These are phyloP conservation scores for Ariolimax columbianus DNA, from an alignment of 2,888 invertebrate species.

Conservation along the genomic window DNA sequence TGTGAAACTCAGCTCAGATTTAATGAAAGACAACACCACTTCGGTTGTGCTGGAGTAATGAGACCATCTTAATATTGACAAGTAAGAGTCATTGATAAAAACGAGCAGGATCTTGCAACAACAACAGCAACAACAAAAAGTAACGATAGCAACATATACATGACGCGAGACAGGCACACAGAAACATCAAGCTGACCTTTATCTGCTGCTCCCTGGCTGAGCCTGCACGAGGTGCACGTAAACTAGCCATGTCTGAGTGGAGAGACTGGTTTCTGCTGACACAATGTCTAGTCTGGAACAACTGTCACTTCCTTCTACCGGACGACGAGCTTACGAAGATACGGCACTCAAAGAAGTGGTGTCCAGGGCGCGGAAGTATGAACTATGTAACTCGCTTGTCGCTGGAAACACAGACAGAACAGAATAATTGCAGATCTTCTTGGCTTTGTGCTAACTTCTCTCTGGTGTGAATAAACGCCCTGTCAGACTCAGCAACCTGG, in stretches of 20 bases:
- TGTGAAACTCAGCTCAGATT: too few species aligned
- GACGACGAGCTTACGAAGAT: neutral
- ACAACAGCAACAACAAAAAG: too few species aligned
- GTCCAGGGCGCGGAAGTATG: neutral
- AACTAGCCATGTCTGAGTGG: conserved; percentile 25
- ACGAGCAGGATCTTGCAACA: neutral
- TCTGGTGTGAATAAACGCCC: neutral
- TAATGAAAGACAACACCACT: too few species aligned
- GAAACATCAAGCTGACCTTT: conserved; percentile 13
- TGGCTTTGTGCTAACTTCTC: neutral
- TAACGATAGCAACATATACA: neutral
- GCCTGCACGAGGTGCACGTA: conserved; percentile 44
- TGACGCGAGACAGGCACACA: neutral
- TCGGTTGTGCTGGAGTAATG: too few species aligned
- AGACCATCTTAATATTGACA: too few species aligned
- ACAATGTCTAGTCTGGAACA: neutral
- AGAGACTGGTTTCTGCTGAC: neutral
- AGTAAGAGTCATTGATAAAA: too few species aligned
- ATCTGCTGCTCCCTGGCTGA: conserved; percentile 46
- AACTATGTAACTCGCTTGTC: neutral
- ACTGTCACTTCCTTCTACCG: neutral
- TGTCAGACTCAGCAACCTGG: neutral
- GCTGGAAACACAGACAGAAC: neutral
- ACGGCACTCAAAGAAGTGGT: neutral
- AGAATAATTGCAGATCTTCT: neutral